A percentile compares a stretch with the other conserved stretches of the same genome.
Evolutionary conservation across 2,888 invertebrate species (phyloP).

Genomic region (Mesorhabditis sp.): DNA sequence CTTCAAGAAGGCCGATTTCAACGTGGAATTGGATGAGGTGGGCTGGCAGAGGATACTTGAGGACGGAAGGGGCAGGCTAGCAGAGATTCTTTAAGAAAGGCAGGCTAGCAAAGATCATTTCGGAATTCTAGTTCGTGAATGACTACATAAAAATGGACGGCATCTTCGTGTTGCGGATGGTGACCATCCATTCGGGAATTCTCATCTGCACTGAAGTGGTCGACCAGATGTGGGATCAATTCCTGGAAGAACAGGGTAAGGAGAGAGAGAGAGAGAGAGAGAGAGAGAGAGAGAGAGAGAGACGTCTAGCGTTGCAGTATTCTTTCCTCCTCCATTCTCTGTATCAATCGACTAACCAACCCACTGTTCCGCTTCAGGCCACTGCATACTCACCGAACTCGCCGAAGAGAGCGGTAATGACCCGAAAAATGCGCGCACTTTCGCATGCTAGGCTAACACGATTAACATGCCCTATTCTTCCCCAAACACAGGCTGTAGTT

Average conservation of each 20-base stretch:
- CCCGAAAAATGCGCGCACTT: too few species aligned
- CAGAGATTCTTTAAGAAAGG: too few species aligned
- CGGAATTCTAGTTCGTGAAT: constrained; percentile 38
- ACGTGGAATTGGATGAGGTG: constrained; percentile 46
- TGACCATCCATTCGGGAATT: constrained; percentile 53
- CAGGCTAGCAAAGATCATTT: background rate
- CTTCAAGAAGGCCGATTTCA: constrained; percentile 36
- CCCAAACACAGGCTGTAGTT: too few species aligned
- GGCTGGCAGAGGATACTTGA: background rate
- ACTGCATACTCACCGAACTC: background rate
- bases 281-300: background rate
- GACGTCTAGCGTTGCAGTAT: background rate
- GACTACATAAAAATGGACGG: constrained; percentile 57
- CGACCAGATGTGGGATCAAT: constrained; percentile 56
- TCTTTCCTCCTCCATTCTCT: background rate
- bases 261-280: background rate
- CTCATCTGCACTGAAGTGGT: constrained; percentile 46
- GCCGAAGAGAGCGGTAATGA: background rate
- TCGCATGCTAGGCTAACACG: too few species aligned
- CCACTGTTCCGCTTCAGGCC: background rate
- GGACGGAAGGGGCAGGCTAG: background rate
- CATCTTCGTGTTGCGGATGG: constrained; percentile 55
- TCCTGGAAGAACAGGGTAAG: constrained; percentile 35
- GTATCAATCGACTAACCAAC: background rate
- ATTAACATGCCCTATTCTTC: too few species aligned